Evolutionary conservation across 2,888 invertebrate species (phyloP), one percentile per base, ranked within the genome.

Genomic region (Drosophila demipolita): DNA sequence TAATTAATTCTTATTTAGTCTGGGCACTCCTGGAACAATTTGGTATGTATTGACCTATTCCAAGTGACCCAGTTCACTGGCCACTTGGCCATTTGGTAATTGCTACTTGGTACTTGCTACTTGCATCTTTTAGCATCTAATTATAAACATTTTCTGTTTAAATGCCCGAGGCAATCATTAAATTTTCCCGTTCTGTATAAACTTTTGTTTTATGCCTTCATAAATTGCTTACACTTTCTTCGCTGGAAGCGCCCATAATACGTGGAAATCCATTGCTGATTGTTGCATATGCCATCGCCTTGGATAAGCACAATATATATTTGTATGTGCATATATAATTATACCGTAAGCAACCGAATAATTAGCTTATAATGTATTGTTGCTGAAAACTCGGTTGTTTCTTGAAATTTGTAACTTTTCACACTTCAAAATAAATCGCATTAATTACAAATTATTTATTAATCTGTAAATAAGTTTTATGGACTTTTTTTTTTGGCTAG

Each of bases 191-290:
- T 55, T 55, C 15, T 3, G 23, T 23, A 45, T 15, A 61, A 67
- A 67, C 61, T 64, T 71, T 75, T 62, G 59, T 54, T 72, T 77
- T 53, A 78, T 68, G 70, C 40, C 69, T 60, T 66, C 78, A 87
- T 88, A 76, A 86, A 83, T 83, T 80, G 64, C 79, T 85, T 66
- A 76, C 90, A 85, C 89, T 79, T 73, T 73, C 86, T 87, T 87
- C 79, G 29, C 54, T 70, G 61, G 61, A 87, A 85, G 62, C 49
- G 36, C 1, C n/a, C 59, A 48, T 32, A 63, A 66, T 80, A 70
- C 82, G 45, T 29, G 57, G 83, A 83, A 82, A 69, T 54, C 29
- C 40, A 35, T 45, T 52, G 53, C 23, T 36, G 42, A 64, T 58
- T 42, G 53, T 23, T 72, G 20, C 9, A 8, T 38, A 58, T 53